A percentile compares a stretch with the other conserved stretches of the same genome.
Evolutionary conservation across 2,888 invertebrate species (phyloP).

Genomic region (Ditula angustiorana): DNA sequence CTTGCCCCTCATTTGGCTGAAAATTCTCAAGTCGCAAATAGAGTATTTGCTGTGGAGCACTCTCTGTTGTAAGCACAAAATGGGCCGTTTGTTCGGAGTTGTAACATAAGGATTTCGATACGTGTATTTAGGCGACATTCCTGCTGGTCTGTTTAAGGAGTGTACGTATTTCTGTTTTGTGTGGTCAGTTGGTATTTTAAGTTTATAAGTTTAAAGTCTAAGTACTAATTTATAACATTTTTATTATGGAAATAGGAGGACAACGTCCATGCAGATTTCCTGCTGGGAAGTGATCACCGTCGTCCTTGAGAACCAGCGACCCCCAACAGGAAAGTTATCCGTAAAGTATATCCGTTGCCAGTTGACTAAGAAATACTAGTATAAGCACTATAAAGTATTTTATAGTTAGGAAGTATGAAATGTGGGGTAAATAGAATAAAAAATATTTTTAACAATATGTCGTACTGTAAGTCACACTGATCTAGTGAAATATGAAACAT

Average conservation of each 20-base stretch:
- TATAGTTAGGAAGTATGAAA: neutral
- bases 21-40: constrained; percentile 47
- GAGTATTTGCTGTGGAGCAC: constrained; percentile 30
- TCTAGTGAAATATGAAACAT: constrained; percentile 81
- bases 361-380: too few relatives aligned
- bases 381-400: too few relatives aligned
- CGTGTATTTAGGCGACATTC: constrained; percentile 14
- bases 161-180: neutral
- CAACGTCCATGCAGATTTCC: too few relatives aligned
- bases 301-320: too few relatives aligned
- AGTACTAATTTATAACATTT: too few relatives aligned
- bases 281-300: too few relatives aligned
- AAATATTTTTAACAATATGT: constrained; percentile 49
- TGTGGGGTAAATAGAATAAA: neutral
- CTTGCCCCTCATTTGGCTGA: constrained; percentile 50
- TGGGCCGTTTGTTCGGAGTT: constrained; percentile 41
- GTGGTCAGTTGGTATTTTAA: too few relatives aligned
- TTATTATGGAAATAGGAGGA: too few relatives aligned
- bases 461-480: constrained; percentile 71
- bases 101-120: constrained; percentile 20
- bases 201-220: too few relatives aligned
- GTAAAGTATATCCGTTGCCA: too few relatives aligned
- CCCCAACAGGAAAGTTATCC: too few relatives aligned
- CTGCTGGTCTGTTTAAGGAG: neutral
- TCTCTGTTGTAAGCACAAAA: constrained; percentile 47